These are phyloP conservation scores for Scaptomyza hsui DNA, from an alignment of 1,140 invertebrate genomes.

Conservation along the genomic window DNA sequence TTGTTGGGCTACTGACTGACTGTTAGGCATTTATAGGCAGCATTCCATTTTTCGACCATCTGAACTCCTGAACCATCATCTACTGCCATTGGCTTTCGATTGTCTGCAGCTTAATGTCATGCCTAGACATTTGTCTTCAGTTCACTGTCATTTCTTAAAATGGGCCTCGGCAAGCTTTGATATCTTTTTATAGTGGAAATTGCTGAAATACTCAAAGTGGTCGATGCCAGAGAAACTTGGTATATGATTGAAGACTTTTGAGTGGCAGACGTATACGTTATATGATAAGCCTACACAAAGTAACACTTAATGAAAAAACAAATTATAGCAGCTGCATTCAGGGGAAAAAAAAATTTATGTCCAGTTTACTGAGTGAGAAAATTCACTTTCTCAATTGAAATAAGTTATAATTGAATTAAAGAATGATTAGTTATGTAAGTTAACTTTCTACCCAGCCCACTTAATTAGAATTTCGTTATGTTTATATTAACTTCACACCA, in stretches of 20 bases:
- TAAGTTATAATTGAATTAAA: not conserved
- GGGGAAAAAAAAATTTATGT: no score
- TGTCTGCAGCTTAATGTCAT: slow-evolving; percentile 61
- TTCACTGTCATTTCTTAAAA: slow-evolving; percentile 25
- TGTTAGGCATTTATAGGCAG: slow-evolving; percentile 21
- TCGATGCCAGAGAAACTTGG: slow-evolving; percentile 38
- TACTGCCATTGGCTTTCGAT: slow-evolving; percentile 26
- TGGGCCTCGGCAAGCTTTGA: slow-evolving; percentile 12
- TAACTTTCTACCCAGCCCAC: slow-evolving; percentile 1
- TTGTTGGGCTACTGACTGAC: slow-evolving; percentile 48
- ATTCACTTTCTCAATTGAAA: not conserved
- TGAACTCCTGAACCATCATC: slow-evolving; percentile 58
- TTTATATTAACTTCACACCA: slow-evolving; percentile 3
- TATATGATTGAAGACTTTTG: slow-evolving; percentile 45
- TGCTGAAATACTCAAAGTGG: slow-evolving; percentile 30
- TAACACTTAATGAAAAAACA: not conserved
- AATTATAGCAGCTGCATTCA: not conserved
- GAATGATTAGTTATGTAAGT: not conserved
- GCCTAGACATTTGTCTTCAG: slow-evolving; percentile 38
- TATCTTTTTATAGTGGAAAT: slow-evolving; percentile 28
- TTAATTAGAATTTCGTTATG: slow-evolving; percentile 22
- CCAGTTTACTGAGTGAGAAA: not conserved
- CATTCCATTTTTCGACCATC: slow-evolving; percentile 35
- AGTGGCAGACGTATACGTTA: slow-evolving; percentile 21
- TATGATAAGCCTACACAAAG: not conserved